Evolutionary conservation across 2,113 vertebrate genomes (phyloP).

Genomic region (Amphilophus citrinellus): DNA sequence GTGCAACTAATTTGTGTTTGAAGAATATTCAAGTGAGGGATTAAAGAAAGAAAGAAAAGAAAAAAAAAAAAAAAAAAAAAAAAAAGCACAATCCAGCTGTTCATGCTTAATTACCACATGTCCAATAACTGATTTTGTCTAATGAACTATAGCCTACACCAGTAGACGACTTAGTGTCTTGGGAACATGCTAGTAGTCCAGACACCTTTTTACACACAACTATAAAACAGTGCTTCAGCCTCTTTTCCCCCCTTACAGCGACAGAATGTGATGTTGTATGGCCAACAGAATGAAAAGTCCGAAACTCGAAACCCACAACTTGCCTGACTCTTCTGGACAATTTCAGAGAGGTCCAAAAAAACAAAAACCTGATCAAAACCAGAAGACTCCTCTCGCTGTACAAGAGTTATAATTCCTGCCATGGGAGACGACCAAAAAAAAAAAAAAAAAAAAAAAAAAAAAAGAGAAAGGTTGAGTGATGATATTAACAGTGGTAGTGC

Average conservation of each 20-base stretch:
- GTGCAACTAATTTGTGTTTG: constrained; percentile 52
- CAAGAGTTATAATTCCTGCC: constrained; percentile 71
- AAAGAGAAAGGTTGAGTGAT: constrained; percentile 33
- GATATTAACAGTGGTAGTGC: constrained; percentile 68
- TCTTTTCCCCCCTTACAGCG: constrained; percentile 4
- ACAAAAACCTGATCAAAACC: constrained; percentile 8
- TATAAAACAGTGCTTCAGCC: constrained; percentile 48
- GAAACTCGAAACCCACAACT: constrained; percentile 16
- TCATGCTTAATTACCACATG: constrained; percentile 40
- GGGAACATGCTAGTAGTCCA: constrained; percentile 59
- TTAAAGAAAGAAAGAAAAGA: background rate
- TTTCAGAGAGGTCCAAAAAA: constrained; percentile 21
- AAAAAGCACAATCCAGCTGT: constrained; percentile 23
- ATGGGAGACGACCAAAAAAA: constrained; percentile 41
- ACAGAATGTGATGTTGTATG: constrained; percentile 37
- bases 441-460: background rate
- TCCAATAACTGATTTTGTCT: constrained; percentile 28
- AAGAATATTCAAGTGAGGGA: constrained; percentile 43
- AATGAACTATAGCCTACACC: constrained; percentile 37
- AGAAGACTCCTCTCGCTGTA: constrained; percentile 59
- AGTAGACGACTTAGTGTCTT: constrained; percentile 24
- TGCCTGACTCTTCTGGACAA: constrained; percentile 4
- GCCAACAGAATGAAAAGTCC: constrained; percentile 18
- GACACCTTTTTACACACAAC: constrained; percentile 24
- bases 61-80: background rate